A percentile compares a stretch with the other conserved stretches of the same genome.
These are phyloP conservation scores for Ianthella basta DNA, from an alignment of 37 sponge, comb jelly and placozoan genomes.

Conservation along the genomic window DNA sequence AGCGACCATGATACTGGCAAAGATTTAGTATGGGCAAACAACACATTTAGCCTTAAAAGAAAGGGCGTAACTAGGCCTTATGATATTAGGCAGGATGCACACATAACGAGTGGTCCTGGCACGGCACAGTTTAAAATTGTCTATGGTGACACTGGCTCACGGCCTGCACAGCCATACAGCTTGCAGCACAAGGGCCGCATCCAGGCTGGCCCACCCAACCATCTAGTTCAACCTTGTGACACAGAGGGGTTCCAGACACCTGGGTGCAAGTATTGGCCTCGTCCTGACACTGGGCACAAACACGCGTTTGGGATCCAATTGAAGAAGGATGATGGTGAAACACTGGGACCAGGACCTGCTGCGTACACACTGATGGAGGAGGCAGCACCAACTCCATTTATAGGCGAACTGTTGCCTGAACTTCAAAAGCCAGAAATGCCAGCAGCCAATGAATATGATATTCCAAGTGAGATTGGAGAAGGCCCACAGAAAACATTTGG, in stretches of 20 bases:
- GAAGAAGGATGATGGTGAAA: slow-evolving; percentile 21
- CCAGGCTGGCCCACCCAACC: slow-evolving; percentile 60
- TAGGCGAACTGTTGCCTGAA: slow-evolving; percentile 32
- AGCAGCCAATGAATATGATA: slow-evolving; percentile 43
- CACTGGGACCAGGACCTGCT: slow-evolving; percentile 62
- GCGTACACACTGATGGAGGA: slow-evolving; percentile 27
- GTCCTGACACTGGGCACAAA: slow-evolving; percentile 45
- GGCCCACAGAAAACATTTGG: slow-evolving; percentile 48
- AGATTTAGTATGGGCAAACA: slow-evolving; percentile 43
- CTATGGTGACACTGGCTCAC: slow-evolving; percentile 33
- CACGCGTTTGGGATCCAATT: slow-evolving; percentile 13
- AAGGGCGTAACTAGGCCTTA: slow-evolving; percentile 60
- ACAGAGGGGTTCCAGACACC: slow-evolving; percentile 66
- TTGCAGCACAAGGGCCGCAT: slow-evolving; percentile 44
- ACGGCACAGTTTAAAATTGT: slow-evolving; percentile 35
- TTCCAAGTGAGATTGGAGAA: slow-evolving; percentile 29
- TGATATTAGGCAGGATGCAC: slow-evolving; percentile 58
- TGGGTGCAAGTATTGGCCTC: slow-evolving; percentile 46
- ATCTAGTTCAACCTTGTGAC: slow-evolving; percentile 52
- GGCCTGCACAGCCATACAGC: slow-evolving; percentile 26
- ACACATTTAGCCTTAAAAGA: slow-evolving; percentile 29
- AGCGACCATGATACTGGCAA: slow-evolving; percentile 39
- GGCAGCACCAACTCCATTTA: slow-evolving; percentile 4
- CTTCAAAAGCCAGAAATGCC: slow-evolving; percentile 24
- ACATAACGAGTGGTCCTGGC: slow-evolving; percentile 58